A percentile compares a stretch with the other conserved stretches of the same genome.
phyloP scores from a whole-genome alignment of 1,140 invertebrate genomes.

The Mizuhopecten yessoensis region DNA sequence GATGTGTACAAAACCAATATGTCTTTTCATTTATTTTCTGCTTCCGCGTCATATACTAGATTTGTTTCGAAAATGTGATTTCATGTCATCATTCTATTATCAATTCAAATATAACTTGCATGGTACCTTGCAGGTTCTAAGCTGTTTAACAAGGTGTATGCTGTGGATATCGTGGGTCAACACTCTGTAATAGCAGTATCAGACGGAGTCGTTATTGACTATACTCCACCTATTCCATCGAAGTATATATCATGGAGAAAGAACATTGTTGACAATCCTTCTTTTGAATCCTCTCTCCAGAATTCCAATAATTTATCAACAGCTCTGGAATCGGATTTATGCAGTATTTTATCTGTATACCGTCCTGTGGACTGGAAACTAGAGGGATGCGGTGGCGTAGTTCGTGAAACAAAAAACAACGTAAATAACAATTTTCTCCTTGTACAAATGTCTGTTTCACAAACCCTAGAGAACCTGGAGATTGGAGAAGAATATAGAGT shows the following conservation, averaged over 20 bases:
- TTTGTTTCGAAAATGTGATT: no score
- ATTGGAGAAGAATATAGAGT: background rate
- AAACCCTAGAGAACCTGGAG: background rate
- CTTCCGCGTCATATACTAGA: no score
- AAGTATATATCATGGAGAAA: background rate
- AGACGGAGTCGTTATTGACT: conserved; percentile 43
- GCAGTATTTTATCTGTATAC: background rate
- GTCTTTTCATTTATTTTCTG: no score
- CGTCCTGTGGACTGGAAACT: background rate
- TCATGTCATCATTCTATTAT: no score
- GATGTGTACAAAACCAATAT: no score
- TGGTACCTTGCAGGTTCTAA: background rate
- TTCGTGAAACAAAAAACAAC: background rate
- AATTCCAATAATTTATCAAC: background rate
- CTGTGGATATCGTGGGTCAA: conserved; percentile 42
- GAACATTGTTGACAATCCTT: background rate
- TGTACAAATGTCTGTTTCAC: background rate
- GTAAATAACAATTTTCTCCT: background rate
- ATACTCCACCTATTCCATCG: background rate
- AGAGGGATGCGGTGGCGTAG: background rate
- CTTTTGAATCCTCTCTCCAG: background rate
- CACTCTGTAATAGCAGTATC: conserved; percentile 44
- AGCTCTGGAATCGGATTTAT: background rate
- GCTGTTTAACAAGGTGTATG: conserved; percentile 52
- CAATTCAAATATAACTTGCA: no score